These are phyloP conservation scores for Eupristina koningsbergeri DNA, from an alignment of 1,140 invertebrate genomes.

Conservation along the genomic window DNA sequence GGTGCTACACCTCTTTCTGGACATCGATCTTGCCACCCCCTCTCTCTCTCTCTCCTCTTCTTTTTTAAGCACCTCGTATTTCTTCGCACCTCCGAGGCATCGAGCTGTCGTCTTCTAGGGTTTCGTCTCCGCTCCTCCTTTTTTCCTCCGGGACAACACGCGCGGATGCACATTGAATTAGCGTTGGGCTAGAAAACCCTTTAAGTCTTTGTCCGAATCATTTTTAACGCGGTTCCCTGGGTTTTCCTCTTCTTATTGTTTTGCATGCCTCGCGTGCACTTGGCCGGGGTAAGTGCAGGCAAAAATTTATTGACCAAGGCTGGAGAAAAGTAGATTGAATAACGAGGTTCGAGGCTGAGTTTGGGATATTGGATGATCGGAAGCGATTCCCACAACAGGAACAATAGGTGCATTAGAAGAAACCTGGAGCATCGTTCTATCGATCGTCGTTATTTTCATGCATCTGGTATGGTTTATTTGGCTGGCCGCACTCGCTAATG, in stretches of 20 bases:
- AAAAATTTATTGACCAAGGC: too few relatives aligned
- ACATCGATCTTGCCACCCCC: conserved; percentile 29
- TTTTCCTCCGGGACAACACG: background rate
- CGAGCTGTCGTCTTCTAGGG: background rate
- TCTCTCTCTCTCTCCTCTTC: background rate
- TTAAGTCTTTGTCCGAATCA: background rate
- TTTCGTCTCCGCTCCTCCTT: conserved; percentile 32
- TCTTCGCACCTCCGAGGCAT: background rate
- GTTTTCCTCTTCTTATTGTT: too few relatives aligned
- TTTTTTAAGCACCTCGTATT: conserved; percentile 5
- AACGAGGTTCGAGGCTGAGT: too few relatives aligned
- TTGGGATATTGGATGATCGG: too few relatives aligned
- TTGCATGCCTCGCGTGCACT: too few relatives aligned
- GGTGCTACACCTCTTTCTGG: background rate
- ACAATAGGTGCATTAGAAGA: too few relatives aligned
- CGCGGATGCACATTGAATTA: background rate
- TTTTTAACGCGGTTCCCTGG: background rate
- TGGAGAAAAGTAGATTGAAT: too few relatives aligned
- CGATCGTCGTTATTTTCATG: too few relatives aligned
- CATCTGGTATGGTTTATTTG: too few relatives aligned
- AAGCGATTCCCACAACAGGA: too few relatives aligned
- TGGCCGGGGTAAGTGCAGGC: too few relatives aligned
- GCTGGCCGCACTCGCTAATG: background rate
- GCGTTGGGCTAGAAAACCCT: background rate
- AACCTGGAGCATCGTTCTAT: too few relatives aligned